Evolutionary conservation across 2,797 vertebrate species (phyloP).

Genomic region (Peromyscus aztecus): DNA sequence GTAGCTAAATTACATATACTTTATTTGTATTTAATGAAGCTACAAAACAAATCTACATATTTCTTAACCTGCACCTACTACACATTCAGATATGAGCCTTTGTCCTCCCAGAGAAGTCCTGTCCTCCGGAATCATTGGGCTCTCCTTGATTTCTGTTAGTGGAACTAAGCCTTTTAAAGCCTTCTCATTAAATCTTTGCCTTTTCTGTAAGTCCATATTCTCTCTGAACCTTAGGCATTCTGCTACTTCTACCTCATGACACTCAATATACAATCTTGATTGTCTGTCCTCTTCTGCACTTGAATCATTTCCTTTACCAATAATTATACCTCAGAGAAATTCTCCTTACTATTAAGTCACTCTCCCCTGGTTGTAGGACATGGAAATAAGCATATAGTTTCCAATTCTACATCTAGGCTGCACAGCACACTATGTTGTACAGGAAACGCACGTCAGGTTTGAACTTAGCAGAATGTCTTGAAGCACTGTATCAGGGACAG

Average conservation of each 20-base stretch:
- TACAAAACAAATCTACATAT: not conserved
- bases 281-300: slow-evolving; percentile 13
- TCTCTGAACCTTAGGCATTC: not conserved
- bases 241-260: not conserved
- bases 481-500: not conserved
- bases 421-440: not conserved
- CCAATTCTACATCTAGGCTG: not conserved
- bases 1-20: not conserved
- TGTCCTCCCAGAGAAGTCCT: not conserved
- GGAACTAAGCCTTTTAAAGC: not conserved
- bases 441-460: not conserved
- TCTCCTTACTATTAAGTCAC: not conserved
- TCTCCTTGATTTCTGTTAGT: not conserved
- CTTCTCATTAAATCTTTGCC: not conserved
- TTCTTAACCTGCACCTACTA: not conserved
- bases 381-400: not conserved
- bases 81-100: not conserved
- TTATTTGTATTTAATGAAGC: not conserved
- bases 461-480: not conserved
- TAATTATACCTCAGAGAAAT: not conserved
- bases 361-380: not conserved
- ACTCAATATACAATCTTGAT: not conserved
- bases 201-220: slow-evolving; percentile 7
- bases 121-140: not conserved
- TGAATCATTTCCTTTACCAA: slow-evolving; percentile 13